Evolutionary conservation across 2,113 vertebrate species (phyloP), one percentile per base, ranked within the genome.

Genomic region (Spea multiplicata): DNA sequence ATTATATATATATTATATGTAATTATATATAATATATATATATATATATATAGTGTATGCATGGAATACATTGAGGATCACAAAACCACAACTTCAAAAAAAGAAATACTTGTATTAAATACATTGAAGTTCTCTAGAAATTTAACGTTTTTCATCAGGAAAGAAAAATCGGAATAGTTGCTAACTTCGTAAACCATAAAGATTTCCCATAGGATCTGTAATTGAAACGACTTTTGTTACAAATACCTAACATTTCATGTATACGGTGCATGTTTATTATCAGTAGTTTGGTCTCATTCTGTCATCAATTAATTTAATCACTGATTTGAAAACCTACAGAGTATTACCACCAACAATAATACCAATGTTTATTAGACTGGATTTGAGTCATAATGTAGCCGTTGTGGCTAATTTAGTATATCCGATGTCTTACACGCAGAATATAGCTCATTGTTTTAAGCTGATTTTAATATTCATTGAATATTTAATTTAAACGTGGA

Each of bases 241-340:
- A 72, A 66, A 78, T 71, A 71, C 65, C 49, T 66, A 71, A 79
- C 66, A 73, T 55, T 16, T 47, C 70, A 44, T 53, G 59, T 30
- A 14, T 65, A 45, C 57, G 61, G 66, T 72, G 44, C 76, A 55
- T 53, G 70, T 46, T 47, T 79, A 66, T 79, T 79, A 64, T 73
- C 73, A 79, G 71, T 61, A 10, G 4, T 44, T 14, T 73, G 76
- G 45, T 79, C 76, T 73, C 76, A 79, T 79, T 79, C 76, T 79
- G 76, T 79, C 76, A 79, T 73, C 76, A 72, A 66, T 79, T 79
- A 79, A 79, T 79, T 79, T 73, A 72, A 72, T 79, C 50, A 17
- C 76, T 13, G 44, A 2, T 66, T 66, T 79, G 47, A 72, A n/a
- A 53, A 72, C 14, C 70, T 55, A 55, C 45, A 47, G 48, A 4